These are phyloP conservation scores for Poecilus cupreus DNA, from an alignment of 2,888 invertebrate species.

Conservation along the genomic window DNA sequence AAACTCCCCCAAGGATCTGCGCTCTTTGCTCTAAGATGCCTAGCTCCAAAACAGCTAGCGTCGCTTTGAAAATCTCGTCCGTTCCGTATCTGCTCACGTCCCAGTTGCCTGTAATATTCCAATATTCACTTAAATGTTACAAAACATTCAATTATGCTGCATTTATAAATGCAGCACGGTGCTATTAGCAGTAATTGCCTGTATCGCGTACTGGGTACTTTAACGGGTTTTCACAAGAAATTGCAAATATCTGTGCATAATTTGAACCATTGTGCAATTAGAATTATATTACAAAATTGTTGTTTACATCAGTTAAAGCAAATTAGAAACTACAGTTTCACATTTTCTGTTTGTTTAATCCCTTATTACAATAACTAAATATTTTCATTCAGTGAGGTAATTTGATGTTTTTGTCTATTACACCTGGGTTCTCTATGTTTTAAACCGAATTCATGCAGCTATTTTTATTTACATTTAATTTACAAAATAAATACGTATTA, in stretches of 20 bases:
- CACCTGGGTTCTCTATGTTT: no score
- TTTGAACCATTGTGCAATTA: not conserved
- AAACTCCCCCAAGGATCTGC: conserved; percentile 86
- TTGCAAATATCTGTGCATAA: not conserved
- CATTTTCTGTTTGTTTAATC: no score
- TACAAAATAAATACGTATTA: no score
- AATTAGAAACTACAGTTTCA: no score
- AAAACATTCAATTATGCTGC: no score
- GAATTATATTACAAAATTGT: not conserved
- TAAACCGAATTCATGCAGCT: no score
- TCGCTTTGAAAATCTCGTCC: conserved; percentile 83
- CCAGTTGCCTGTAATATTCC: conserved; percentile 85
- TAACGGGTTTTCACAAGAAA: not conserved
- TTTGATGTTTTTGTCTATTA: no score
- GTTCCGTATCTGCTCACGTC: conserved; percentile 79
- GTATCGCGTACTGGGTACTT: not conserved
- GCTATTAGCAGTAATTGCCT: not conserved
- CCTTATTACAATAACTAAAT: no score
- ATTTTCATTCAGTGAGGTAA: no score
- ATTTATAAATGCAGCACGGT: not conserved
- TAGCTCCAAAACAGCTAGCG: conserved; percentile 82
- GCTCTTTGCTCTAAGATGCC: conserved; percentile 84
- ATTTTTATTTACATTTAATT: no score
- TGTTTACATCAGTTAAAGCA: not conserved
- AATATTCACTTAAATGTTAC: no score